These are phyloP conservation scores for Furnarius figulus DNA, from an alignment of 2,113 vertebrate species.

Conservation along the genomic window DNA sequence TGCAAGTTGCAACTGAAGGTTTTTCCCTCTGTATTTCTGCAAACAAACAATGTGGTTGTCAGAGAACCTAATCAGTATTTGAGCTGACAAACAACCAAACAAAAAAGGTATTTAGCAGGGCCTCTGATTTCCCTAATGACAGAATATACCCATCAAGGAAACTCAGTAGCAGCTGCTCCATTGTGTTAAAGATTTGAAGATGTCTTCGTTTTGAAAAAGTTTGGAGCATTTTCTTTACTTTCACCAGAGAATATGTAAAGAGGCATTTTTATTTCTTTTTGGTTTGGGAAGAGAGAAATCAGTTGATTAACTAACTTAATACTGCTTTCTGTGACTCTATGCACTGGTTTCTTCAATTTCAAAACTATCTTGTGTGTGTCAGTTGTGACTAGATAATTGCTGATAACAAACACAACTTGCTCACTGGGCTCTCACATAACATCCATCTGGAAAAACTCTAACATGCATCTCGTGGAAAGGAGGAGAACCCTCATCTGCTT, in stretches of 20 bases:
- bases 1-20: slow-evolving; percentile 14
- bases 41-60: slow-evolving; percentile 61
- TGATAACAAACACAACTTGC: neutral
- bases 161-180: slow-evolving; percentile 44
- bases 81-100: slow-evolving; percentile 66
- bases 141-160: slow-evolving; percentile 63
- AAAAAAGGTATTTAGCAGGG: slow-evolving; percentile 64
- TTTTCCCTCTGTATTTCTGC: slow-evolving; percentile 41
- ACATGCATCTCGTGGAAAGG: neutral
- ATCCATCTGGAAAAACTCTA: neutral
- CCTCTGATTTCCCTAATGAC: slow-evolving; percentile 69
- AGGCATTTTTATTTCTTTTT: slow-evolving; percentile 14
- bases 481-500: neutral
- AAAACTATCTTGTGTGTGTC: neutral
- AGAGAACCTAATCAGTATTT: slow-evolving; percentile 63
- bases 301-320: slow-evolving; percentile 8
- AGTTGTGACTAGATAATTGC: neutral
- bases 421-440: neutral
- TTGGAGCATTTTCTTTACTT: slow-evolving; percentile 38
- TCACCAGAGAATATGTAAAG: slow-evolving; percentile 37
- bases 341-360: neutral
- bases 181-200: slow-evolving; percentile 61
- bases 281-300: neutral
- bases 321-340: slow-evolving; percentile 10
- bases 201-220: slow-evolving; percentile 52